Conservation (phyloP, 1,140 invertebrate genomes). For the Megalonaias nervosa region DNA sequence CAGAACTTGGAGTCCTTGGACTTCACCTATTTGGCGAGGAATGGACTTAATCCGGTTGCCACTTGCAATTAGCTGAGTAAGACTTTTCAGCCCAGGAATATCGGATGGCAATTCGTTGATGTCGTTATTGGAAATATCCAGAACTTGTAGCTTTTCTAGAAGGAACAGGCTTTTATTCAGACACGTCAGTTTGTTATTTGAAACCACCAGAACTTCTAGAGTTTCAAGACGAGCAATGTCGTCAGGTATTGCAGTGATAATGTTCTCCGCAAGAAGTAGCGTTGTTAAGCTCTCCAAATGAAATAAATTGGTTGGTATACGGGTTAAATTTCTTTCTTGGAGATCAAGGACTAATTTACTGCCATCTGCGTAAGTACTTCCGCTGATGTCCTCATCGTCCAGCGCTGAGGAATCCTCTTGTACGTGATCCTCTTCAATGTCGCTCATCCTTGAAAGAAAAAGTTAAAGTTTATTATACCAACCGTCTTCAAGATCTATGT, state of each 20-base stretch:
- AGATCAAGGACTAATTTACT: slow-evolving; percentile 54
- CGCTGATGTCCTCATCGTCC: slow-evolving; percentile 33
- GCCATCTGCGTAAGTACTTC: slow-evolving; percentile 40
- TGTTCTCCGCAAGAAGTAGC: slow-evolving; percentile 57
- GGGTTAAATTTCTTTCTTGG: slow-evolving; percentile 31
- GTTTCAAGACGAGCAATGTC: slow-evolving; percentile 47
- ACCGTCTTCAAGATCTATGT: too few relatives aligned
- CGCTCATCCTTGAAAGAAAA: background rate
- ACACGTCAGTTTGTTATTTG: slow-evolving; percentile 53
- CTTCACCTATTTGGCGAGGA: slow-evolving; percentile 50
- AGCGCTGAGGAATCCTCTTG: slow-evolving; percentile 20
- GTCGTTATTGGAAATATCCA: slow-evolving; percentile 64
- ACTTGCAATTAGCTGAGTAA: slow-evolving; percentile 57
- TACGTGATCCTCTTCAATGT: slow-evolving; percentile 8
- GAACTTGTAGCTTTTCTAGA: slow-evolving; percentile 50
- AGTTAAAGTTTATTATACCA: too few relatives aligned
- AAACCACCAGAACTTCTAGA: slow-evolving; percentile 55
- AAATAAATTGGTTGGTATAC: slow-evolving; percentile 51
- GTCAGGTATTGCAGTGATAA: slow-evolving; percentile 56
- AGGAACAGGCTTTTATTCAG: slow-evolving; percentile 51
- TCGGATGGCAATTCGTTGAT: slow-evolving; percentile 55
- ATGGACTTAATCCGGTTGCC: slow-evolving; percentile 56
- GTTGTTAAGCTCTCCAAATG: slow-evolving; percentile 48
- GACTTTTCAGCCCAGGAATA: slow-evolving; percentile 45
- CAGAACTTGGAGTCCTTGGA: slow-evolving; percentile 51